Conservation (phyloP, 2,113 vertebrate genomes). For the Piprites chloris region DNA sequence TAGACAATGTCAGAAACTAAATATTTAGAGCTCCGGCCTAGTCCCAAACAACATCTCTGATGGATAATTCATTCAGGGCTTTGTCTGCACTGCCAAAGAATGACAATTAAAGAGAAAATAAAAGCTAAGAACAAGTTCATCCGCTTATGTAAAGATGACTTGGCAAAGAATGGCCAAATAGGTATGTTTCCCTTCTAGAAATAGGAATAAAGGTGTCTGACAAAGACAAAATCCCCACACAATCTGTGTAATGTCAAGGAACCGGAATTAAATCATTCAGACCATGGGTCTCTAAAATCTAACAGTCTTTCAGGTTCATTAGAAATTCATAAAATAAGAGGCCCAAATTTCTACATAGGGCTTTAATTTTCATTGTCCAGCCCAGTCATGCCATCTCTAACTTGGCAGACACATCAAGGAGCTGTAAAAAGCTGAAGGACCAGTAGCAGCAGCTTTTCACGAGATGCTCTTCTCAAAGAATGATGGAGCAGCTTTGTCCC, state of each 20-base stretch:
- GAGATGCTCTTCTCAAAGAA: neutral
- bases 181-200: neutral
- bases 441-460: neutral
- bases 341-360: neutral
- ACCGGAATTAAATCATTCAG: neutral
- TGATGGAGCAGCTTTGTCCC: neutral
- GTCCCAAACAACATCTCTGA: neutral
- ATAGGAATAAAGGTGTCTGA: neutral
- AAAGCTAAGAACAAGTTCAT: neutral
- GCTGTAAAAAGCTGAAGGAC: neutral
- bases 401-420: neutral
- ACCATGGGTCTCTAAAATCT: neutral
- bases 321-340: neutral
- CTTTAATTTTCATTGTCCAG: neutral
- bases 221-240: neutral
- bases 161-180: neutral
- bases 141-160: neutral
- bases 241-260: neutral
- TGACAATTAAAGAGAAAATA: neutral
- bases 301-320: neutral
- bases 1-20: neutral
- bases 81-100: neutral
- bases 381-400: neutral
- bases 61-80: neutral
- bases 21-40: neutral